Percentiles rank a stretch among this genome's conserved stretches.
phyloP scores from a whole-genome alignment of 1,140 invertebrate species.

The Agrypnia vestita region DNA sequence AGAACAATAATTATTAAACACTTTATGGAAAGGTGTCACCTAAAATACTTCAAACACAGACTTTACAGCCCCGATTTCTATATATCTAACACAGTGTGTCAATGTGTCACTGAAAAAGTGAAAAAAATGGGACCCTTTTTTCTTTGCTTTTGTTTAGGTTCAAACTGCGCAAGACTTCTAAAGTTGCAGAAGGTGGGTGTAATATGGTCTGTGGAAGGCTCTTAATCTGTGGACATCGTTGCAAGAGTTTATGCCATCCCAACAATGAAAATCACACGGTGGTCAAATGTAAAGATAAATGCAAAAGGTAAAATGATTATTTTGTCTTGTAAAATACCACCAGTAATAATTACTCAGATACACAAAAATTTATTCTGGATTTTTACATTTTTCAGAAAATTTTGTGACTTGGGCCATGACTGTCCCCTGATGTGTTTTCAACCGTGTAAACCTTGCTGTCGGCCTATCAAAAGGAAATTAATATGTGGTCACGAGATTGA shows the following conservation, averaged over 20 bases:
- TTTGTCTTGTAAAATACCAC: not conserved
- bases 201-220: constrained; percentile 65
- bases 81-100: too few relatives aligned
- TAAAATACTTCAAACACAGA: too few relatives aligned
- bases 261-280: constrained; percentile 69
- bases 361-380: not conserved
- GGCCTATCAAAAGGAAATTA: not conserved
- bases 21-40: too few relatives aligned
- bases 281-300: constrained; percentile 67
- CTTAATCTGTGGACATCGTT: constrained; percentile 73
- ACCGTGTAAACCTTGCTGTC: not conserved
- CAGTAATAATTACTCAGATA: not conserved
- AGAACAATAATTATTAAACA: too few relatives aligned
- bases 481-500: not conserved
- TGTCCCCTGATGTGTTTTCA: not conserved
- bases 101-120: too few relatives aligned
- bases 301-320: constrained; percentile 59
- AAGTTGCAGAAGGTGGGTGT: constrained; percentile 73
- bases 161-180: constrained; percentile 67
- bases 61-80: too few relatives aligned
- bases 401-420: not conserved
- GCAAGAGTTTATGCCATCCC: constrained; percentile 73
- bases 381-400: not conserved
- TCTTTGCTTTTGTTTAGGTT: constrained; percentile 58
- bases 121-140: not conserved